Evolutionary conservation across 2,888 invertebrate species (phyloP).

Genomic region (Synergus laeviventris): DNA sequence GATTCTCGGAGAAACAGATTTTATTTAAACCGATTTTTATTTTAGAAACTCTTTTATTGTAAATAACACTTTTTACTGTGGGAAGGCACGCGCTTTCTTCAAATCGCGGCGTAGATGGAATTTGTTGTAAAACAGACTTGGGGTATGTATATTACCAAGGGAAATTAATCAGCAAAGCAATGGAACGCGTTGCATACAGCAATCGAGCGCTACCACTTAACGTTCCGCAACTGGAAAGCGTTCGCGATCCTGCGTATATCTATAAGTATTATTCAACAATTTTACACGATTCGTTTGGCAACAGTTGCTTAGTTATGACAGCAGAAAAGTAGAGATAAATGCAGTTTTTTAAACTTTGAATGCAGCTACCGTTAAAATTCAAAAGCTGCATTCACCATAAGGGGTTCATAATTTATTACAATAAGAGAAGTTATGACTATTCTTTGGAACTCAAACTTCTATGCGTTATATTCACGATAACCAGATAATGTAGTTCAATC

Average conservation of each 20-base stretch:
- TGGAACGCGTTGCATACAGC: conserved; percentile 36
- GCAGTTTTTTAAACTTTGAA: conserved; percentile 18
- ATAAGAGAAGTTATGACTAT: background rate
- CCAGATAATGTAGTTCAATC: background rate
- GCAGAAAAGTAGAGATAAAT: conserved; percentile 34
- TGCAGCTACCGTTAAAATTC: conserved; percentile 21
- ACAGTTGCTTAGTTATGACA: conserved; percentile 39
- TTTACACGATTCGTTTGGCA: conserved; percentile 40
- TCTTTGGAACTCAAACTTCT: background rate
- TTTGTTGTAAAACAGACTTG: conserved; percentile 27
- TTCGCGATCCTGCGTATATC: conserved; percentile 29
- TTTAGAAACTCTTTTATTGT: background rate
- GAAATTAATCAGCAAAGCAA: conserved; percentile 34
- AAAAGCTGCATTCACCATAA: background rate
- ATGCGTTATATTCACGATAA: background rate
- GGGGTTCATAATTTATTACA: conserved; percentile 1
- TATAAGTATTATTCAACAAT: conserved; percentile 37
- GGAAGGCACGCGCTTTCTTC: background rate
- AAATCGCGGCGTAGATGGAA: conserved; percentile 6
- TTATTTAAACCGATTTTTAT: background rate
- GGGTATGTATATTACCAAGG: conserved; percentile 22
- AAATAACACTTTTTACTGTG: background rate
- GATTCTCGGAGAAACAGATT: background rate
- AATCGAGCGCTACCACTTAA: conserved; percentile 34
- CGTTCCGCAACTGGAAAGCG: conserved; percentile 40